Conservation (phyloP, 1,140 invertebrate genomes). For the Trachelipus rathkii region DNA sequence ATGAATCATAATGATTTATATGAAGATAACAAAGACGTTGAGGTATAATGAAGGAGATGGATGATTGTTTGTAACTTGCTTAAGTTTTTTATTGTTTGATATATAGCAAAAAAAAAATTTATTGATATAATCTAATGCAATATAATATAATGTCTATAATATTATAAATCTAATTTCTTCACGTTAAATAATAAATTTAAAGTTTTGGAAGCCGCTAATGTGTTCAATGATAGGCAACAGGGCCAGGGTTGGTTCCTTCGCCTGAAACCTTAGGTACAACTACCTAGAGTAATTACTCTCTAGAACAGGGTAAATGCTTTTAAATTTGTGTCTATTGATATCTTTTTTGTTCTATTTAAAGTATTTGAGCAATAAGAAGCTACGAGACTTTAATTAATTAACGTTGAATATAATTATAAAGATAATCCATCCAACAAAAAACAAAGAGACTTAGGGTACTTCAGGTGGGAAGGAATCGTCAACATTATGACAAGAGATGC, state of each 20-base stretch:
- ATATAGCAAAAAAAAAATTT: too few relatives aligned
- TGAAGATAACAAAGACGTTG: constrained; percentile 36
- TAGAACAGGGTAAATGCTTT: too few relatives aligned
- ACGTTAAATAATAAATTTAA: too few relatives aligned
- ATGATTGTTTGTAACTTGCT: constrained; percentile 31
- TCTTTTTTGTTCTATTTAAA: background rate
- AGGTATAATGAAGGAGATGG: constrained; percentile 40
- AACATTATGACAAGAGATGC: constrained; percentile 29
- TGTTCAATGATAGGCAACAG: too few relatives aligned
- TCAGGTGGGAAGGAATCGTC: constrained; percentile 36
- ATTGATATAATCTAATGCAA: too few relatives aligned
- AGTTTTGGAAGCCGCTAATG: too few relatives aligned
- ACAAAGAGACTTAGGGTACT: constrained; percentile 34
- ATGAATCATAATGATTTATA: constrained; percentile 34
- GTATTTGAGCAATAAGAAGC: constrained; percentile 34
- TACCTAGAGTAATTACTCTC: too few relatives aligned
- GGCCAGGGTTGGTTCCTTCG: too few relatives aligned
- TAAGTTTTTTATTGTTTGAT: background rate
- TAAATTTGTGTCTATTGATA: too few relatives aligned
- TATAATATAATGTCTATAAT: too few relatives aligned
- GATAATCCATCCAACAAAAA: constrained; percentile 32
- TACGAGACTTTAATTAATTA: constrained; percentile 26
- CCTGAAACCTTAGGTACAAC: too few relatives aligned
- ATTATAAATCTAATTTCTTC: too few relatives aligned
- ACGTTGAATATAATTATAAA: constrained; percentile 26